These are phyloP conservation scores for Staurois parvus DNA, from an alignment of 2,797 vertebrate genomes.

Conservation along the genomic window DNA sequence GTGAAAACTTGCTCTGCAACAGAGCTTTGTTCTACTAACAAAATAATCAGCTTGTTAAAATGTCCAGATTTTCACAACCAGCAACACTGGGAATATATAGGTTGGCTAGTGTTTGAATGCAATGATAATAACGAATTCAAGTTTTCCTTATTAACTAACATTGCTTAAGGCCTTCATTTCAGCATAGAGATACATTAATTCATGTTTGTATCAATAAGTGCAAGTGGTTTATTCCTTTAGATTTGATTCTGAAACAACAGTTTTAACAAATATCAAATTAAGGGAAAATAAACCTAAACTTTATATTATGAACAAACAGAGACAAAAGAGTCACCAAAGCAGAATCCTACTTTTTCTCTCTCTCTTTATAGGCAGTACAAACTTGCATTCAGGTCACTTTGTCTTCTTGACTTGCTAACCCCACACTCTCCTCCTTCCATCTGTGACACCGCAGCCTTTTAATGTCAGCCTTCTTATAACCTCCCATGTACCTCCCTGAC, in stretches of 20 bases:
- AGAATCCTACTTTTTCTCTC: too few species aligned
- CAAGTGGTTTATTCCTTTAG: background rate
- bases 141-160: background rate
- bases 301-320: too few species aligned
- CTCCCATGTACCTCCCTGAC: too few species aligned
- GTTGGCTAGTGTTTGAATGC: background rate
- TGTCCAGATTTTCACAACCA: background rate
- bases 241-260: background rate
- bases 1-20: background rate
- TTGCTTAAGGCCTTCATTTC: background rate
- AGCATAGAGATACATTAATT: background rate
- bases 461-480: too few species aligned
- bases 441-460: too few species aligned
- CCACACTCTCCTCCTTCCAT: too few species aligned
- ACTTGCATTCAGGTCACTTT: too few species aligned
- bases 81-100: background rate
- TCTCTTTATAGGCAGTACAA: too few species aligned
- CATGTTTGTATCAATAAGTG: background rate
- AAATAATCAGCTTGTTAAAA: constrained; percentile 24
- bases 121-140: background rate
- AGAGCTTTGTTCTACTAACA: background rate
- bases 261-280: too few species aligned
- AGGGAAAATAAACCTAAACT: too few species aligned
- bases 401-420: too few species aligned
- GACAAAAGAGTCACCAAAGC: too few species aligned